These are phyloP conservation scores for Leptopterna dolabrata DNA, from an alignment of 2,888 invertebrate genomes.

Conservation along the genomic window DNA sequence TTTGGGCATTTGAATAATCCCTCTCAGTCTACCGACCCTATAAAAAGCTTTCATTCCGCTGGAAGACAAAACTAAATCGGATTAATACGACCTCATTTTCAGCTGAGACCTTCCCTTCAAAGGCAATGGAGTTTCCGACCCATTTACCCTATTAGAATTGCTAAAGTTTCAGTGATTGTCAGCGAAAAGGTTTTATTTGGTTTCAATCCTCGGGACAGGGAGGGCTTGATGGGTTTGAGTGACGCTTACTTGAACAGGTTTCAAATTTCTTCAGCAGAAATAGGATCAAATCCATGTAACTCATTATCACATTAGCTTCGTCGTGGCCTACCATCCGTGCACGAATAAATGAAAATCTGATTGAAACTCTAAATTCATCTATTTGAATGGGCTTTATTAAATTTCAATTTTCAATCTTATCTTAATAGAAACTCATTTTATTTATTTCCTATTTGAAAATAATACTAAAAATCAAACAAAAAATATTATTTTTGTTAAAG, in stretches of 20 bases:
- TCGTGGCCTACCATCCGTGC: too few relatives aligned
- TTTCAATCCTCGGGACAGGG: background rate
- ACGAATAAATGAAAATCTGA: too few relatives aligned
- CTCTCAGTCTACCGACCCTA: background rate
- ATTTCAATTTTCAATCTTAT: too few relatives aligned
- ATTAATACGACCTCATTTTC: constrained; percentile 7
- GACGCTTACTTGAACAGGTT: background rate
- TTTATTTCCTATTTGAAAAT: too few relatives aligned
- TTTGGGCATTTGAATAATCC: background rate
- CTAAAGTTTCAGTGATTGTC: constrained; percentile 7
- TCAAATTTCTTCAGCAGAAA: background rate
- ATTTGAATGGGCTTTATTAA: too few relatives aligned
- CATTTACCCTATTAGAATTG: constrained; percentile 3
- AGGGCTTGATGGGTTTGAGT: background rate
- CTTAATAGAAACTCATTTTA: too few relatives aligned
- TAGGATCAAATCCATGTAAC: background rate
- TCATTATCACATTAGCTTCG: background rate
- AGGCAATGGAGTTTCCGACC: background rate
- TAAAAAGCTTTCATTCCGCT: background rate
- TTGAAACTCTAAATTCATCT: too few relatives aligned
- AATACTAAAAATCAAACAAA: too few relatives aligned
- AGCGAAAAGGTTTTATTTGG: background rate
- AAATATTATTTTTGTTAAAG: too few relatives aligned
- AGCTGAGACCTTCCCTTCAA: background rate
- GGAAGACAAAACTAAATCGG: constrained; percentile 3